A percentile compares a stretch with the other conserved stretches of the same genome.
phyloP scores from a whole-genome alignment of 2,113 vertebrate species.

The Pipra filicauda region DNA sequence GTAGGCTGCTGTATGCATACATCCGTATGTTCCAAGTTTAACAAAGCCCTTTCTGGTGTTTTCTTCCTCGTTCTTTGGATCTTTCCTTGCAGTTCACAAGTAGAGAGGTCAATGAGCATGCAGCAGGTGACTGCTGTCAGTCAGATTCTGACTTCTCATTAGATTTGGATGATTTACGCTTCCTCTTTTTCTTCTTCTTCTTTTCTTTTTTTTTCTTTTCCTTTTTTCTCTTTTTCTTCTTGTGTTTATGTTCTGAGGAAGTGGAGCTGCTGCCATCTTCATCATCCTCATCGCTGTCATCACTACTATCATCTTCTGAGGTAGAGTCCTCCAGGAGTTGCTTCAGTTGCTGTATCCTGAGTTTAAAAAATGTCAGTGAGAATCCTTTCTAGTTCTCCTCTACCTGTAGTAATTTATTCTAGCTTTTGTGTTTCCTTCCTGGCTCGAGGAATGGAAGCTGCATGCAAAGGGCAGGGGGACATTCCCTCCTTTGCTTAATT shows the following conservation, averaged over 20 bases:
- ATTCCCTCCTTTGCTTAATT: background rate
- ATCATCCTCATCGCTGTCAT: constrained; percentile 56
- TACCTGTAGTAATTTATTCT: background rate
- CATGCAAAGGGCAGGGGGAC: background rate
- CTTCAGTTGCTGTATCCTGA: constrained; percentile 91
- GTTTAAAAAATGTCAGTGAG: background rate
- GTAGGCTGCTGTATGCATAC: background rate
- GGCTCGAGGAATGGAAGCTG: background rate
- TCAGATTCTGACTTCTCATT: constrained; percentile 77
- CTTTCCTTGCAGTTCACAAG: background rate
- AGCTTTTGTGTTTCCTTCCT: background rate
- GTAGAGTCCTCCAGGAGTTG: constrained; percentile 91
- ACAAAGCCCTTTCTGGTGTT: background rate
- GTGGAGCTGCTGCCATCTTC: constrained; percentile 74
- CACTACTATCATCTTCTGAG: constrained; percentile 79
- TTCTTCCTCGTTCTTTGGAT: background rate
- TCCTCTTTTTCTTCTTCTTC: constrained; percentile 71
- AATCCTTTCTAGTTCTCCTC: background rate
- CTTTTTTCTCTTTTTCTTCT: constrained; percentile 83
- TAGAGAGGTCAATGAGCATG: background rate
- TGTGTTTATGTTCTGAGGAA: constrained; percentile 73
- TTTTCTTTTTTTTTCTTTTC: constrained; percentile 75
- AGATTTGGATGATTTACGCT: constrained; percentile 79
- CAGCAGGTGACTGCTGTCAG: constrained; percentile 47
- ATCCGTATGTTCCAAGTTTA: background rate